A percentile compares a stretch with the other conserved stretches of the same genome.
Conservation (phyloP, 2,113 vertebrate species). For the Felis catus region DNA sequence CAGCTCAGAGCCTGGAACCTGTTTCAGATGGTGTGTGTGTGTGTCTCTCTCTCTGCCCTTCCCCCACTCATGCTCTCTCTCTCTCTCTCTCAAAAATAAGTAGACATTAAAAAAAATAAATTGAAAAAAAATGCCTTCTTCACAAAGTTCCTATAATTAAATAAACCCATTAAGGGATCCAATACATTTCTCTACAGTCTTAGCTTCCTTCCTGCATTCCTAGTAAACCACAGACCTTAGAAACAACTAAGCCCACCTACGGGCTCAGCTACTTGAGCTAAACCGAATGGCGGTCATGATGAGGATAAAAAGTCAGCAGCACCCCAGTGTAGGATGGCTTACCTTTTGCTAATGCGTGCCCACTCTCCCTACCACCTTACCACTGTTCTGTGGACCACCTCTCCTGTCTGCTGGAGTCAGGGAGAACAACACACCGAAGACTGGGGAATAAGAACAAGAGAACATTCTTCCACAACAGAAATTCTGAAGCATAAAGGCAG, state of each 20-base stretch:
- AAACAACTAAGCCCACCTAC: not conserved
- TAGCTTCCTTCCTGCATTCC: not conserved
- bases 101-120: too few species aligned
- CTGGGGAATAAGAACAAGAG: not conserved
- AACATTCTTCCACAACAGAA: not conserved
- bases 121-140: too few species aligned
- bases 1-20: too few species aligned
- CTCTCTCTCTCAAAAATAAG: too few species aligned
- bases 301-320: accelerated
- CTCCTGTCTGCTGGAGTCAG: too few species aligned
- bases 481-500: not conserved
- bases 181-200: not conserved
- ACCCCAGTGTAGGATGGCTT: too few species aligned
- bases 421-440: not conserved
- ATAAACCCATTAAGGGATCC: not conserved
- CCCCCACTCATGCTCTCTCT: too few species aligned
- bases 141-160: not conserved
- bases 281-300: not conserved
- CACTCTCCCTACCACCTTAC: not conserved
- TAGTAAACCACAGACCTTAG: not conserved
- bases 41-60: too few species aligned
- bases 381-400: accelerated
- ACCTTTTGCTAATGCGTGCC: accelerated
- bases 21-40: too few species aligned
- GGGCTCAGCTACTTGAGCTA: not conserved